Percentiles rank a stretch among this genome's conserved stretches.
phyloP scores from a whole-genome alignment of 2,888 invertebrate genomes.

The Chrysolina oricalcia region DNA sequence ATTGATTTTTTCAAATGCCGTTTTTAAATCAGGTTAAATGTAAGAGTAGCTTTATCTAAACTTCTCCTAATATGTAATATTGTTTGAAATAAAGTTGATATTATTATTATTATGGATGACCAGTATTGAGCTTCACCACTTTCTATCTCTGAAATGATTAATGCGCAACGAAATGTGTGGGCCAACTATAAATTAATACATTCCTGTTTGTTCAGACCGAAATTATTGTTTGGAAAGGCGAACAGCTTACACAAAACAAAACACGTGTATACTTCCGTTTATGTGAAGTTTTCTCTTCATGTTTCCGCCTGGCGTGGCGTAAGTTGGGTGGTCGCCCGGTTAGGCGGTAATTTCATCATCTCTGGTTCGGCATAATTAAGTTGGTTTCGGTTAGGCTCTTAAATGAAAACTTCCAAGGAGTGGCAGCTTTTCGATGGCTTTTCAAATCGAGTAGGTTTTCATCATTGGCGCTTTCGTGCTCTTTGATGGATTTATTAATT shows the following conservation, averaged over 20 bases:
- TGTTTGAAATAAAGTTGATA: too few species aligned
- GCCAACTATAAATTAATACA: constrained; percentile 32
- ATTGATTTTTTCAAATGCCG: too few species aligned
- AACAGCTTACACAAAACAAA: constrained; percentile 46
- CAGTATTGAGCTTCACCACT: neutral
- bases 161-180: constrained; percentile 28
- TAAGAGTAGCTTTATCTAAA: too few species aligned
- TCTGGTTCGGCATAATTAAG: constrained; percentile 25
- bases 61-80: too few species aligned
- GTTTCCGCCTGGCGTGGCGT: constrained; percentile 40
- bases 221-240: constrained; percentile 50
- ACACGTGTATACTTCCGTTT: constrained; percentile 52
- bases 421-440: constrained; percentile 6
- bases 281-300: constrained; percentile 36
- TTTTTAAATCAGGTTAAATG: too few species aligned
- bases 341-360: constrained; percentile 25
- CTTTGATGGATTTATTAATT: constrained; percentile 11
- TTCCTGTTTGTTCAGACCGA: constrained; percentile 48
- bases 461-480: neutral
- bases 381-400: constrained; percentile 18
- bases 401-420: constrained; percentile 17
- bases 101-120: too few species aligned
- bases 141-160: neutral
- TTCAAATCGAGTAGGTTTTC: neutral
- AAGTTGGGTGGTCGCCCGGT: constrained; percentile 19